A percentile compares a stretch with the other conserved stretches of the same genome.
Conservation (phyloP, 2,113 vertebrate genomes). For the Phylloscopus trochilus region DNA sequence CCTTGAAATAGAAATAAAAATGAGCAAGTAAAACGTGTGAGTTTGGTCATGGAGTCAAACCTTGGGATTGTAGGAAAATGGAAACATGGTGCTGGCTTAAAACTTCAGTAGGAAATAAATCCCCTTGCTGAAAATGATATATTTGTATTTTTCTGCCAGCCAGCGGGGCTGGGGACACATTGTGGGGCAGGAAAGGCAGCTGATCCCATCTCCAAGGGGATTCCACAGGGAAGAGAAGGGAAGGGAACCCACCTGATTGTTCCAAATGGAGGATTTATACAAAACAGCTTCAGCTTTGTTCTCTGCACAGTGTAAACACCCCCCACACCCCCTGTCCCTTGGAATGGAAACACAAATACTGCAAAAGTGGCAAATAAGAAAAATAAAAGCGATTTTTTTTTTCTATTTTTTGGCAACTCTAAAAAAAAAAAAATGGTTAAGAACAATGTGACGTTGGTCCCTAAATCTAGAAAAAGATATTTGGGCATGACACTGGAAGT, state of each 20-base stretch:
- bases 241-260: constrained; percentile 3
- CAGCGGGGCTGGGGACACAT: background rate
- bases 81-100: background rate
- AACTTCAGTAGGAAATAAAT: background rate
- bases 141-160: background rate
- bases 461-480: constrained; percentile 58
- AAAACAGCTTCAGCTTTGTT: constrained; percentile 66
- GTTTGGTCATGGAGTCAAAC: background rate
- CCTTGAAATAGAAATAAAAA: background rate
- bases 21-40: background rate
- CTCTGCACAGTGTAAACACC: constrained; percentile 59
- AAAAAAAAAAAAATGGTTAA: constrained; percentile 43
- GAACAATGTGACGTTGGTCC: constrained; percentile 77
- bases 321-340: constrained; percentile 53
- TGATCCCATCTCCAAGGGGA: background rate
- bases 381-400: constrained; percentile 60
- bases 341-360: constrained; percentile 71
- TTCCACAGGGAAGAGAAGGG: background rate
- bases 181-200: background rate
- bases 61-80: background rate
- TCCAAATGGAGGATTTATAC: constrained; percentile 34
- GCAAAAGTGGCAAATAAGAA: constrained; percentile 75
- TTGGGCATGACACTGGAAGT: constrained; percentile 59
- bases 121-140: background rate
- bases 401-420: constrained; percentile 37